Conservation (phyloP, 2,113 vertebrate species). For the Zosterops lateralis region DNA sequence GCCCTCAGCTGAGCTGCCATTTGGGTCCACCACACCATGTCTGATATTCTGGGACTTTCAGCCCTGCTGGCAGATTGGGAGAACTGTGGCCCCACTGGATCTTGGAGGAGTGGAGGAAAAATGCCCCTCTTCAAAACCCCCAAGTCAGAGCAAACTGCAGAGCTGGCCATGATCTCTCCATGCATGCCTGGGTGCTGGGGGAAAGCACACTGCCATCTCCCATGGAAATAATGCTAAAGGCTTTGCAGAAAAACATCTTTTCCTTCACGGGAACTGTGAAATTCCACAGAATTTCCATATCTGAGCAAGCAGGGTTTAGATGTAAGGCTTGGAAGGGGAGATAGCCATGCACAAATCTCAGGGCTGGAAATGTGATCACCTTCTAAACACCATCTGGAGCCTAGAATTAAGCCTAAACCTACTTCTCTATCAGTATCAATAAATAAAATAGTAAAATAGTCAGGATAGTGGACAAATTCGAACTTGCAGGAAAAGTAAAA, state of each 20-base stretch:
- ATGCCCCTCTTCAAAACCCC: neutral
- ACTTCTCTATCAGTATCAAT: neutral
- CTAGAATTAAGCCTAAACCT: neutral
- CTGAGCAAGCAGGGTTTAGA: neutral
- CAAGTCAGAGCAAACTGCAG: neutral
- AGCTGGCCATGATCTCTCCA: fast-evolving
- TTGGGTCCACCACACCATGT: neutral
- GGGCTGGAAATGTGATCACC: neutral
- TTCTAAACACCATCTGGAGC: neutral
- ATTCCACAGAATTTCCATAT: neutral
- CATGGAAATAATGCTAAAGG: neutral
- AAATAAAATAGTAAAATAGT: neutral
- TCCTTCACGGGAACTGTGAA: neutral
- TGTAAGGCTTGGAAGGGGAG: neutral
- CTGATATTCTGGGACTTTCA: neutral
- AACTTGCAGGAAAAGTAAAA: neutral
- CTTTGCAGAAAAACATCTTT: neutral
- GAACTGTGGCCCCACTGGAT: neutral
- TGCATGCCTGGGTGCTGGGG: neutral
- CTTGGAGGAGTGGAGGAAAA: neutral
- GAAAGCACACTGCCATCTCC: neutral
- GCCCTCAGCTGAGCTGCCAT: neutral
- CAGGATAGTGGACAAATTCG: neutral
- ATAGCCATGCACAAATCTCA: neutral
- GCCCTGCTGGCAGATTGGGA: fast-evolving